Evolutionary conservation across 2,888 invertebrate genomes (phyloP), one percentile per base, ranked within the genome.

Genomic region (Scaptomyza polygonia): DNA sequence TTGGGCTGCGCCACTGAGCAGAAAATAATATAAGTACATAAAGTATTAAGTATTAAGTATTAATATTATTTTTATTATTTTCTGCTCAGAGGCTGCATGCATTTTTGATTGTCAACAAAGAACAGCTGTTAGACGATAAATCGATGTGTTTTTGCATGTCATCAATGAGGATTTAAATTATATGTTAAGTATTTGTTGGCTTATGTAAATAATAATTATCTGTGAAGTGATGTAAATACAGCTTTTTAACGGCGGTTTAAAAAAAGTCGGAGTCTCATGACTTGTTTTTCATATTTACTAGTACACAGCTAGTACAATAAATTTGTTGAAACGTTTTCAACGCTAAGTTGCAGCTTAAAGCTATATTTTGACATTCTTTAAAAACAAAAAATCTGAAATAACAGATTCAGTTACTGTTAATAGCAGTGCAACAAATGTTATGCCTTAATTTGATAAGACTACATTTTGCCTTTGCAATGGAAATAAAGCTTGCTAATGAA

Each of bases 401-500:
- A 40, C 32, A 21, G 34, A 7, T 16, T 3, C 55, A 39, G 11
- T 2, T 14, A 1, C 44, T 65, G 48, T 39, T 49, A 45, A 30
- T 56, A 27, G 36, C 65, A 65, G 18, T 48, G 30, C 5, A 43
- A 3, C 9, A 21, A 32, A 63, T 64, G 65, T 55, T 16, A 51
- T 11, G 27, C n/a, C 18, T n/a, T 21, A 30, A 21, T 44, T 49
- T 34, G 53, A 72, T 69, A 59, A 74, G 21, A 57, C 8, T 11
- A 36, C n/a, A 9, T 6, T 45, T 56, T 64, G 53, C 36, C 18
- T 25, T 54, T 56, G 66, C 52, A 42, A 80, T 80, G 80, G 79
- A 79, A 67, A 48, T 68, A 56, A 45, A 47, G 55, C 30, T 52
- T 25, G 21, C 39, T 39, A 25, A 42, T 44, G 39, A 73, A 72